Conservation (phyloP, 2,888 invertebrate species). For the Noctua janthina region DNA sequence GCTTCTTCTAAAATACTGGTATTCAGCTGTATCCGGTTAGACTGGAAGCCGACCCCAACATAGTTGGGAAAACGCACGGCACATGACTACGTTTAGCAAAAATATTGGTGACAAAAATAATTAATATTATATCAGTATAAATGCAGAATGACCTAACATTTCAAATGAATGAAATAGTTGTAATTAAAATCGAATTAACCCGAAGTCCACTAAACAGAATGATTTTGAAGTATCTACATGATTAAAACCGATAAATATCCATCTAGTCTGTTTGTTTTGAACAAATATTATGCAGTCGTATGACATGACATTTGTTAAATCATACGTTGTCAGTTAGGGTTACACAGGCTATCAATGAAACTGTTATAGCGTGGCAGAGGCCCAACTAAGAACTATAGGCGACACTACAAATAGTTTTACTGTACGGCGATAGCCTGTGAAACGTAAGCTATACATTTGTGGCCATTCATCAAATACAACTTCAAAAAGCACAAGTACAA, state of each 20-base stretch:
- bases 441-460: not conserved
- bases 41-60: too few relatives aligned
- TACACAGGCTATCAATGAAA: conserved; percentile 2
- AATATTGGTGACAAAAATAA: not conserved
- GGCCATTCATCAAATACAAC: not conserved
- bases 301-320: conserved; percentile 10
- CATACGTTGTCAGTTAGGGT: not conserved
- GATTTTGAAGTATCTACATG: not conserved
- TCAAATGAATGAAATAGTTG: not conserved
- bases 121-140: not conserved
- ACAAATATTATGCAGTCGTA: conserved; percentile 29
- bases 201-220: not conserved
- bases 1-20: too few relatives aligned
- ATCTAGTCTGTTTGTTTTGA: conserved; percentile 4
- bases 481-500: not conserved
- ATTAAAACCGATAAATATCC: not conserved
- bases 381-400: not conserved
- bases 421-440: not conserved
- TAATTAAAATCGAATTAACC: conserved; percentile 3
- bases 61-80: too few relatives aligned
- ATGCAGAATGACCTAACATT: not conserved
- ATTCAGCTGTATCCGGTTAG: too few relatives aligned
- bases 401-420: conserved; percentile 18
- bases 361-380: conserved; percentile 17
- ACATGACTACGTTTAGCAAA: not conserved